Conservation (phyloP, 1,140 invertebrate species). For the Lycorma delicatula region DNA sequence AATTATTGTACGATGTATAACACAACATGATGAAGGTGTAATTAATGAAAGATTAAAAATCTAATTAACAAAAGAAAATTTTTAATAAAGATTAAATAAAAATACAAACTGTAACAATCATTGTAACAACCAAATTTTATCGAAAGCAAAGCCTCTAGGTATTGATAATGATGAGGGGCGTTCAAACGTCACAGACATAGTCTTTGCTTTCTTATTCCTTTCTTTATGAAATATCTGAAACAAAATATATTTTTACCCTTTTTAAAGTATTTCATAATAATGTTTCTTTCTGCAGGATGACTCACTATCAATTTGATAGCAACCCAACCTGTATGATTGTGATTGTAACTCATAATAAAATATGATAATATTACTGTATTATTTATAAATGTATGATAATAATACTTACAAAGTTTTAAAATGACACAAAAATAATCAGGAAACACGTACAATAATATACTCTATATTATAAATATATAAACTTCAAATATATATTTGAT, state of each 20-base stretch:
- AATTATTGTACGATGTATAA: no score
- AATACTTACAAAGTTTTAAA: not conserved
- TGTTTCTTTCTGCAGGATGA: not conserved
- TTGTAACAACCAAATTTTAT: not conserved
- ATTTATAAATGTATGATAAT: not conserved
- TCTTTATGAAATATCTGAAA: slow-evolving; percentile 29
- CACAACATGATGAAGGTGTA: no score
- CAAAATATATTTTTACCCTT: not conserved
- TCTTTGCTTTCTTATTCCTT: slow-evolving; percentile 22
- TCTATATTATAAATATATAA: no score
- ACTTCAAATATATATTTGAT: no score
- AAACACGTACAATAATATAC: no score
- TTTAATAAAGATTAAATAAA: no score
- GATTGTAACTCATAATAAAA: not conserved
- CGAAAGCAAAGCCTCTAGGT: not conserved
- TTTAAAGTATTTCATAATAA: not conserved
- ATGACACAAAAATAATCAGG: not conserved
- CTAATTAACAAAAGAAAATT: no score
- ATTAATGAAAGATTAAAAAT: no score
- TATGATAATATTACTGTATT: not conserved
- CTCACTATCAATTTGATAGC: not conserved
- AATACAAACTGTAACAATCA: no score
- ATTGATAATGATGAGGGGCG: slow-evolving; percentile 15
- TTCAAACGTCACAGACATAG: slow-evolving; percentile 25
- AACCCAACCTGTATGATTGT: not conserved